Evolutionary conservation across 2,797 vertebrate species (phyloP), one percentile per base, ranked within the genome.

Genomic region (Phylloscopus collybita): DNA sequence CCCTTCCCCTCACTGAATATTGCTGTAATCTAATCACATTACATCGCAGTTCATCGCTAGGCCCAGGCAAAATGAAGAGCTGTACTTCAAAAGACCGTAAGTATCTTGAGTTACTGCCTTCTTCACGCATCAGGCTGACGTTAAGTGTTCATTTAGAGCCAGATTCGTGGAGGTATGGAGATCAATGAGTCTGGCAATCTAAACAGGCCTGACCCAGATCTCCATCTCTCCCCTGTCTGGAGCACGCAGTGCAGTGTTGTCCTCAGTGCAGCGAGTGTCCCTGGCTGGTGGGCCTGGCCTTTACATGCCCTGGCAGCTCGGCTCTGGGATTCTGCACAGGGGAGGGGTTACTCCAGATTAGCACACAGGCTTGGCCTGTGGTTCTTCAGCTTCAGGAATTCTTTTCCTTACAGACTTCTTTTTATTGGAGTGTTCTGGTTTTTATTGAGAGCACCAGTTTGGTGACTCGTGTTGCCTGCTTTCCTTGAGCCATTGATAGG

Each of bases 1-100:
- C 80, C 70, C 44, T 86, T 93, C 32, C 67, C 47, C 80, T 93
- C 94, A 50, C 1, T 96, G 86, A 92, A 65, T 93, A 57, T 78
- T 80, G 61, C 91, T 91, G 57, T n/a, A 4, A 1, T 86, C 73
- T 97, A 88, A 95, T 90, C 93, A 86, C 70, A 86, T 95, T 94
- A 84, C 62, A 62, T 66, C 0, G 5, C 82, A 95, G 66, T 40
- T 92, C 92, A 51, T 44, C 6, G 9, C 88, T 61, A 19, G 40
- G 78, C 67, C 74, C 89, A 50, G 80, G 59, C 44, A 36, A 80
- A 90, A 51, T 90, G 59, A 67, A 83, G 85, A 75, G 59, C 59
- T 14, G 36, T 29, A 61, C 82, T 95, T 93, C 72, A 74, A 61
- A 93, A 72, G 73, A 90, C 38, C 49, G 7, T 42, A 49, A 79